Evolutionary conservation across 2,113 vertebrate genomes (phyloP), one percentile per base, ranked within the genome.

Genomic region (Arothron firmamentum): DNA sequence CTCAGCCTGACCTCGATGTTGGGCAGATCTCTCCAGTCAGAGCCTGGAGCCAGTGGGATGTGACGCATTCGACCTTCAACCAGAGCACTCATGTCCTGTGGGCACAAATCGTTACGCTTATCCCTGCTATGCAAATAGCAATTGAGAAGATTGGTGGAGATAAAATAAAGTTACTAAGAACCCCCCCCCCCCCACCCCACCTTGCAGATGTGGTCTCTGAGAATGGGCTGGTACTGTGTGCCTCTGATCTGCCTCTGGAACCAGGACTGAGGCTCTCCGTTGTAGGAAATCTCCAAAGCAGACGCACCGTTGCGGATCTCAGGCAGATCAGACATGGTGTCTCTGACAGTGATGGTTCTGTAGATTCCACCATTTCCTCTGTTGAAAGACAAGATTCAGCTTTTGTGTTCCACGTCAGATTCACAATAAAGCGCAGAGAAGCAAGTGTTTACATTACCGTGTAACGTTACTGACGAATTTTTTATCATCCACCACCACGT

Each of bases 171-270:
- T 2, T 12, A 1, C 34, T 11, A 38, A 38, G n/a, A 23, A 2
- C 5, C 49, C 19, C 18, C 79, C 59, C 67, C 97, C 96, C 93
- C 98, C 5, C 49, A 17, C 18, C 79, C 59, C 67, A 98, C 96
- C 93, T 99, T 99, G 80, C 97, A 99, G 84, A 99, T 94, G 41
- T 99, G 97, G 65, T 99, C 97, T 87, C 91, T 89, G 85, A 99
- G 95, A 75, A 98, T 98, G n/a, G 97, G 96, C 77, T 99, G 97
- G 73, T 99, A 97, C 75, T 97, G 95, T 0, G 95, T 92, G 21
- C 96, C 96, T 25, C 97, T 88, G 68, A 97, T 95, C 67, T 97
- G 95, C 54, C 97, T 90, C 90, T 99, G 97, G 90, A 99, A 98
- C 97, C 97, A 98, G 9, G 97, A 99, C 87, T 97, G 96, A 0